Percentiles rank a stretch among this genome's conserved stretches.
These are phyloP conservation scores for Apomyelois bistriatella DNA, from an alignment of 2,888 invertebrate genomes.

Conservation along the genomic window DNA sequence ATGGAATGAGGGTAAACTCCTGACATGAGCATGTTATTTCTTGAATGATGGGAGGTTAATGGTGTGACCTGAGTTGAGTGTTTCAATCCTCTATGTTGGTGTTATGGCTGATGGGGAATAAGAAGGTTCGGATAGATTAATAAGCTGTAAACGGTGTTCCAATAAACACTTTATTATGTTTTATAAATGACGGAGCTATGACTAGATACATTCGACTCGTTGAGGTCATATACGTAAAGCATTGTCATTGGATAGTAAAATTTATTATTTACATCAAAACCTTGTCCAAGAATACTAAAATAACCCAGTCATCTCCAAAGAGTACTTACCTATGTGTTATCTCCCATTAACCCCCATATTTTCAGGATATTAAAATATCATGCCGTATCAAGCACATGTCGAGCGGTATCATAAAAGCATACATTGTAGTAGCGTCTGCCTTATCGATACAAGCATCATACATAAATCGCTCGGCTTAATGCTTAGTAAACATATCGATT, in stretches of 20 bases:
- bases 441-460: conserved; percentile 7
- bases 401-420: not conserved
- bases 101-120: not conserved
- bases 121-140: not conserved
- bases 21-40: not conserved
- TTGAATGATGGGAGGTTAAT: not conserved
- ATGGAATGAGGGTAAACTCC: not conserved
- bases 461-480: conserved; percentile 24
- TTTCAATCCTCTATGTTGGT: conserved; percentile 1
- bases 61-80: not conserved
- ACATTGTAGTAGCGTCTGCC: not conserved
- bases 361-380: no score
- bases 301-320: no score
- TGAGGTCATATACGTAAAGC: no score
- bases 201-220: no score
- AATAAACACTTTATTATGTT: not conserved
- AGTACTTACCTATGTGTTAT: no score
- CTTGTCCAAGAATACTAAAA: no score
- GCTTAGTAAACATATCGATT: conserved; percentile 46
- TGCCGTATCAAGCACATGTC: not conserved
- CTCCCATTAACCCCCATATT: no score
- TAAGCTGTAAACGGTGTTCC: not conserved
- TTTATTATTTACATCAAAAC: no score
- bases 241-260: no score
- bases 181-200: no score